Evolutionary conservation across 2,888 invertebrate genomes (phyloP).

Genomic region (Eudemis profundana): DNA sequence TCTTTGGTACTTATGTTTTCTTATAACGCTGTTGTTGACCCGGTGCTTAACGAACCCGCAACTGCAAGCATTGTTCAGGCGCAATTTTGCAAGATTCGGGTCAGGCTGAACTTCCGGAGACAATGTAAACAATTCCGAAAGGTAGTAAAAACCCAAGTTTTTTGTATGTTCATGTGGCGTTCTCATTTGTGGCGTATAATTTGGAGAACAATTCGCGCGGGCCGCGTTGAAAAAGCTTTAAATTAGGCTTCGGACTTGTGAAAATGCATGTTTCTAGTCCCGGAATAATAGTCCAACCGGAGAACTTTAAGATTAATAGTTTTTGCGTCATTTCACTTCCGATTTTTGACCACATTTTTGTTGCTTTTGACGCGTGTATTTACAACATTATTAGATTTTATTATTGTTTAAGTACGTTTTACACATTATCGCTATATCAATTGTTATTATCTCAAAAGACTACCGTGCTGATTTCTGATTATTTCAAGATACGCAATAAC

Average conservation of each 20-base stretch:
- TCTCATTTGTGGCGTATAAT: not conserved
- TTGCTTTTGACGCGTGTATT: too few relatives aligned
- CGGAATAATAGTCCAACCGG: not conserved
- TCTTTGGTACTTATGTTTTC: not conserved
- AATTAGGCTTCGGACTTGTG: not conserved
- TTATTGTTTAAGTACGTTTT: too few relatives aligned
- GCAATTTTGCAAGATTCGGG: conserved; percentile 33
- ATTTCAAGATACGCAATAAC: too few relatives aligned
- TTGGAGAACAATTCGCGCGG: conserved; percentile 25
- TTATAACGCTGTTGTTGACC: conserved; percentile 23
- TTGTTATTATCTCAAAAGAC: too few relatives aligned
- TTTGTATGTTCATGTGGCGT: not conserved
- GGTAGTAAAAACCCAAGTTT: not conserved
- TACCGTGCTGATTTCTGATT: too few relatives aligned
- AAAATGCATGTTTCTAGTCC: not conserved
- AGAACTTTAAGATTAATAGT: not conserved
- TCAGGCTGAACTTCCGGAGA: conserved; percentile 29
- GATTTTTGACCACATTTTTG: too few relatives aligned
- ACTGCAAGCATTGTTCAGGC: conserved; percentile 29
- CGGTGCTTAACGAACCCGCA: conserved; percentile 19
- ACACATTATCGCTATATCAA: too few relatives aligned
- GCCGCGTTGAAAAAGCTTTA: not conserved
- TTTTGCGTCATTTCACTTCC: too few relatives aligned
- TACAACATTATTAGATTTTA: too few relatives aligned
- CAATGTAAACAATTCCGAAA: not conserved